These are phyloP conservation scores for Sebastes diploproa DNA, from an alignment of 2,797 vertebrate genomes.

Conservation along the genomic window DNA sequence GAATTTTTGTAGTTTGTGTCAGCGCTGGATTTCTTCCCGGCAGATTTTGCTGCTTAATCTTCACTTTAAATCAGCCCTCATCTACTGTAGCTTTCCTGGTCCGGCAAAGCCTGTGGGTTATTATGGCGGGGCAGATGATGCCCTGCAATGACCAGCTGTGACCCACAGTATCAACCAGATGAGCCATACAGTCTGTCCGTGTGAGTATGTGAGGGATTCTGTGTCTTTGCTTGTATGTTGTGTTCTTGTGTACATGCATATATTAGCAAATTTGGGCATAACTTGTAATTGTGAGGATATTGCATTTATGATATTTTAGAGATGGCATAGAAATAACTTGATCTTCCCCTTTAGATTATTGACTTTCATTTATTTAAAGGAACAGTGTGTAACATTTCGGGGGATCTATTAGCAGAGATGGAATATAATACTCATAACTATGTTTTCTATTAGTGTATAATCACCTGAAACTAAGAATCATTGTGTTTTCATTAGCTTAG, in stretches of 20 bases:
- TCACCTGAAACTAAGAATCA: too few relatives aligned
- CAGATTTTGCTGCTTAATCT: slow-evolving; percentile 76
- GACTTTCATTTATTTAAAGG: not conserved
- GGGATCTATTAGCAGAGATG: too few relatives aligned
- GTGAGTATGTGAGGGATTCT: not conserved
- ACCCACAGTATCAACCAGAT: slow-evolving; percentile 51
- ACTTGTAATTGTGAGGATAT: not conserved
- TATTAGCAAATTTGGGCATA: not conserved
- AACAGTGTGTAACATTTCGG: too few relatives aligned
- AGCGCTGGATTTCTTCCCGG: slow-evolving; percentile 65
- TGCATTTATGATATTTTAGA: not conserved
- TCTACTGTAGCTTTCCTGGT: slow-evolving; percentile 48
- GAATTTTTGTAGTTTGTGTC: slow-evolving; percentile 45
- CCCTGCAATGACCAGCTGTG: slow-evolving; percentile 65
- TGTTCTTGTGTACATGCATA: not conserved
- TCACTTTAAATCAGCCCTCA: slow-evolving; percentile 74
- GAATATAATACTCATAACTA: too few relatives aligned
- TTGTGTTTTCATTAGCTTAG: too few relatives aligned
- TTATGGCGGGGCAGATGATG: slow-evolving; percentile 44
- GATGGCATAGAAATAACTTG: not conserved
- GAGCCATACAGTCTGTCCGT: slow-evolving; percentile 27
- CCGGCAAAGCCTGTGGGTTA: slow-evolving; percentile 63
- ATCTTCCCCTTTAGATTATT: not conserved
- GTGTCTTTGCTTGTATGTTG: not conserved
- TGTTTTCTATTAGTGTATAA: too few relatives aligned